Evolutionary conservation across 2,797 vertebrate species (phyloP), one percentile per base, ranked within the genome.

Genomic region (Mionectes olivaceus): DNA sequence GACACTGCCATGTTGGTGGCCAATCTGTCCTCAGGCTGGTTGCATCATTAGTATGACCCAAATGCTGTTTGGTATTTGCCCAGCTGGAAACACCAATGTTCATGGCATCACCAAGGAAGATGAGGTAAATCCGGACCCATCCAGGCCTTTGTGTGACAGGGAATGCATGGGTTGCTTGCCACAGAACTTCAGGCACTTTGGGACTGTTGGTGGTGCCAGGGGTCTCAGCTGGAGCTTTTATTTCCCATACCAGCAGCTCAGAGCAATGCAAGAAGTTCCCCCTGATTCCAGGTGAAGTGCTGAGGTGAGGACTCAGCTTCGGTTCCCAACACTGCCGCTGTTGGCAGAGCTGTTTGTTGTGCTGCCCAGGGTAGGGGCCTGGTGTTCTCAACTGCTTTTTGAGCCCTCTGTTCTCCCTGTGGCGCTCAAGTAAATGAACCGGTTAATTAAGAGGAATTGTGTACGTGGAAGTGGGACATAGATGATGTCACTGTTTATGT

Each of bases 121-220:
- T 0, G 1, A 0, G 1, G 35, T 60, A 56, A 25, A 60, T 2
- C 10, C 35, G 32, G 61, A 27, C 2, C n/a, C 27, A 5, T 52
- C n/a, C 46, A 27, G 43, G 22, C 5, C 1, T 5, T 3, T 1
- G 24, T 24, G 33, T 35, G 24, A 15, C 9, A 1, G 35, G 30
- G n/a, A 13, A 14, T 7, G 13, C 1, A 1, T 11, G 52, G 23
- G 7, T 18, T 52, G 32, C 47, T 80, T 73, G 17, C 9, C 28
- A 18, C 35, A 79, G 13, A 73, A 17, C 25, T 24, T 12, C 6
- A 52, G 47, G 6, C 27, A 3, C 22, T 60, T 7, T 46, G 46
- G 25, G 43, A 53, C 39, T 68, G 35, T 16, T 46, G 33, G 33
- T 21, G 37, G 35, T 57, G 39, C 35, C 2, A 1, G 41, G 2